Evolutionary conservation across 2,888 invertebrate species (phyloP), one percentile per base, ranked within the genome.

Genomic region (Cryptocheilus praepositus): DNA sequence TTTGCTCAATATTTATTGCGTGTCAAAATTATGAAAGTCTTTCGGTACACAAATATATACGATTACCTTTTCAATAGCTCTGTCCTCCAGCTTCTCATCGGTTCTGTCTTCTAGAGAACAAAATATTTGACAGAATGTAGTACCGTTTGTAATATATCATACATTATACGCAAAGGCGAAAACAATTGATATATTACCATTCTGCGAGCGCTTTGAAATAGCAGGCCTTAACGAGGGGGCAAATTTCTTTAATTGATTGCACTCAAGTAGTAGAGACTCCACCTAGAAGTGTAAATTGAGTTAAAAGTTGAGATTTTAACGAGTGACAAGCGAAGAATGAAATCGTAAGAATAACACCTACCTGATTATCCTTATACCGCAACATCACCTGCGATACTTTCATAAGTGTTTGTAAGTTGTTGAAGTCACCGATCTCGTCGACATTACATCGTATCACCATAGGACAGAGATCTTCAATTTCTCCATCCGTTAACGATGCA

Each of bases 331-430:
- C 28, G 8, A 25, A 25, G 25, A 25, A 25, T 25, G 25, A 25
- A n/a, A 5, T 25, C 36, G 25, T 11, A 58, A 18, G 36, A n/a
- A 3, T 25, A 43, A 0, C 18, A 13, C 73, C 79, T 89, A 93
- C 93, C 91, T 94, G 93, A 88, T 93, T 93, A 69, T 91, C 92
- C 89, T 93, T 94, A 76, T 91, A 92, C 81, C 92, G 93, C 55
- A 94, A 84, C 79, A 93, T 91, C 88, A 93, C 93, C 85, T 93
- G 93, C n/a, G 92, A 89, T 2, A 93, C 86, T 82, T 90, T 90
- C 81, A 93, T 91, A 21, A 93, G 85, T 4, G 89, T 89, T 83
- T 91, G 90, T 59, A 92, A 89, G 82, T 92, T 92, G 22, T 90
- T 88, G 69, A 91, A 88, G 81, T 91, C 91, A 79, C 91, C 90